A percentile compares a stretch with the other conserved stretches of the same genome.
phyloP scores from a whole-genome alignment of 2,888 invertebrate species.

The Syritta pipiens region DNA sequence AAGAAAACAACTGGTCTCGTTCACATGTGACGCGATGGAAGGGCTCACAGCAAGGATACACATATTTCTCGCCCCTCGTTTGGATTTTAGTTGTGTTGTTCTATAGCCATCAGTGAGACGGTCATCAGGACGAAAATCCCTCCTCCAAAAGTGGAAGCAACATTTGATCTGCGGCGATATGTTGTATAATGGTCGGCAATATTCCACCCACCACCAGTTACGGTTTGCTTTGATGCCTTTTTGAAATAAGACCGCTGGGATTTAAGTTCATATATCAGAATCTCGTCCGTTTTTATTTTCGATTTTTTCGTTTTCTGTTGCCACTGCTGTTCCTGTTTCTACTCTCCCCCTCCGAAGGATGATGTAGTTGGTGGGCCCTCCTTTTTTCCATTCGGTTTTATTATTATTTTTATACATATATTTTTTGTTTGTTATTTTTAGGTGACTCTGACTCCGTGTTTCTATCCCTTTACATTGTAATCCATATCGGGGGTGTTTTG shows the following conservation, averaged over 20 bases:
- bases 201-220: conserved; percentile 54
- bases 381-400: conserved; percentile 61
- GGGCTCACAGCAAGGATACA: conserved; percentile 42
- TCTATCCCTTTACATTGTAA: conserved; percentile 50
- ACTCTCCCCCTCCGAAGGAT: conserved; percentile 14
- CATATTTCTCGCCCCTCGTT: conserved; percentile 57
- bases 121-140: background rate
- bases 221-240: conserved; percentile 69
- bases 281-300: conserved; percentile 48
- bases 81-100: conserved; percentile 35
- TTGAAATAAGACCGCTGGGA: conserved; percentile 72
- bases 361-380: conserved; percentile 43
- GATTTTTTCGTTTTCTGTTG: background rate
- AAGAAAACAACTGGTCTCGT: conserved; percentile 38
- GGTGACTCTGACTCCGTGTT: conserved; percentile 41
- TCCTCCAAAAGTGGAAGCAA: conserved; percentile 40
- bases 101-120: conserved; percentile 24
- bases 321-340: conserved; percentile 1
- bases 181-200: conserved; percentile 64
- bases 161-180: conserved; percentile 67
- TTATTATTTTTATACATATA: conserved; percentile 65
- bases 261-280: conserved; percentile 69
- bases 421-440: conserved; percentile 44
- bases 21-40: conserved; percentile 38
- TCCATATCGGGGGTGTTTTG: conserved; percentile 25